Evolutionary conservation across 2,888 invertebrate species (phyloP).

Genomic region (Nomada flava): DNA sequence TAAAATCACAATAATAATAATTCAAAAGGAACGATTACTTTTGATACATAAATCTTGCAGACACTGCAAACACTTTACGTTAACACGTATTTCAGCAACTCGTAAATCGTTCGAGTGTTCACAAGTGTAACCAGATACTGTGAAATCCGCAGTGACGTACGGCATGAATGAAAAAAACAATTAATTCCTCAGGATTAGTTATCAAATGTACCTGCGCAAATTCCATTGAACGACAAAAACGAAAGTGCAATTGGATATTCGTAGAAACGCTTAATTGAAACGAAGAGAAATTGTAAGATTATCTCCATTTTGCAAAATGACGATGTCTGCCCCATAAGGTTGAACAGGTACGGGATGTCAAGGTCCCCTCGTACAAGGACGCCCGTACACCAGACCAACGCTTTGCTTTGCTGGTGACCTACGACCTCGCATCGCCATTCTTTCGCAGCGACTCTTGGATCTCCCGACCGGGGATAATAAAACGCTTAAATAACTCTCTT

Average conservation of each 20-base stretch:
- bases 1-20: too few species aligned
- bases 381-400: conserved; percentile 40
- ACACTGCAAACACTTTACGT: too few species aligned
- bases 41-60: too few species aligned
- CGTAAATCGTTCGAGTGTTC: too few species aligned
- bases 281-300: conserved; percentile 7
- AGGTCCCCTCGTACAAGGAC: conserved; percentile 68
- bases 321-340: conserved; percentile 61
- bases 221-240: too few species aligned
- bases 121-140: too few species aligned
- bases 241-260: background rate
- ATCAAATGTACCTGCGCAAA: too few species aligned
- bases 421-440: conserved; percentile 49
- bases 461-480: conserved; percentile 53
- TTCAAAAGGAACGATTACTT: too few species aligned
- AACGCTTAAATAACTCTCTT: conserved; percentile 61
- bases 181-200: too few species aligned
- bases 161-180: too few species aligned
- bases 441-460: conserved; percentile 41
- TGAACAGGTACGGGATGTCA: conserved; percentile 63
- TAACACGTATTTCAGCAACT: too few species aligned
- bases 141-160: too few species aligned
- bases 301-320: conserved; percentile 57
- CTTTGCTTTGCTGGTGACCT: conserved; percentile 60
- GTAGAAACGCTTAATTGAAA: background rate